Evolutionary conservation across 2,797 vertebrate species (phyloP), one percentile per base, ranked within the genome.

Genomic region (Psittacula echo): DNA sequence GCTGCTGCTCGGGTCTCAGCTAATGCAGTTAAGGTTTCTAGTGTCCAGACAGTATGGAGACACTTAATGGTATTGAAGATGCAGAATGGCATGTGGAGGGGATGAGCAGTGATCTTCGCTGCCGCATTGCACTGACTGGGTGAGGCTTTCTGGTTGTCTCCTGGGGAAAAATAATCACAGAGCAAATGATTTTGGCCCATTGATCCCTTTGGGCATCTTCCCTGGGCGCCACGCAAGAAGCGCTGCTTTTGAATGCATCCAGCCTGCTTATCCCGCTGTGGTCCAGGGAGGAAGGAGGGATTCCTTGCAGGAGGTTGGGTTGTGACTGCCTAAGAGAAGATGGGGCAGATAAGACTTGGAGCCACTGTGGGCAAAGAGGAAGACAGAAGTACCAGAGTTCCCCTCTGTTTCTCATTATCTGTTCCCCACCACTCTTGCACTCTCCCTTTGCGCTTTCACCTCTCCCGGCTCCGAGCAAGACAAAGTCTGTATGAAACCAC

Each of bases 11-110:
- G 60, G 91, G 95, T 91, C 94, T 91, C 73, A 9, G 84, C 72
- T 96, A 96, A 95, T 96, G 93, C 60, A 7, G 82, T 96, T 95
- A 96, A 42, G 88, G 85, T 92, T 96, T 89, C 89, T 87, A 96
- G 81, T 87, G 94, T 94, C 96, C 95, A 96, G 95, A 96, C 96
- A 96, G 95, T 18, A 58, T 93, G 96, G 96, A 96, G 96, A 95
- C 96, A 94, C 91, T 96, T 96, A 95, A 96, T 96, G 95, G 91
- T 96, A 94, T 95, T 96, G 96, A 94, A 93, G 95, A 82, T 89
- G 67, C 93, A 64, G 93, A 80, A 80, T 22, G 81, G 87, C 83
- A 66, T 42, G 73, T 7, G 11, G 82, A 83, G 54, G 75, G 90
- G 85, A 78, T 0, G 2, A 76, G 70, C 67, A 48, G 73, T 41